A percentile compares a stretch with the other conserved stretches of the same genome.
These are phyloP conservation scores for Argyrosomus japonicus DNA, from an alignment of 2,113 vertebrate species.

Conservation along the genomic window DNA sequence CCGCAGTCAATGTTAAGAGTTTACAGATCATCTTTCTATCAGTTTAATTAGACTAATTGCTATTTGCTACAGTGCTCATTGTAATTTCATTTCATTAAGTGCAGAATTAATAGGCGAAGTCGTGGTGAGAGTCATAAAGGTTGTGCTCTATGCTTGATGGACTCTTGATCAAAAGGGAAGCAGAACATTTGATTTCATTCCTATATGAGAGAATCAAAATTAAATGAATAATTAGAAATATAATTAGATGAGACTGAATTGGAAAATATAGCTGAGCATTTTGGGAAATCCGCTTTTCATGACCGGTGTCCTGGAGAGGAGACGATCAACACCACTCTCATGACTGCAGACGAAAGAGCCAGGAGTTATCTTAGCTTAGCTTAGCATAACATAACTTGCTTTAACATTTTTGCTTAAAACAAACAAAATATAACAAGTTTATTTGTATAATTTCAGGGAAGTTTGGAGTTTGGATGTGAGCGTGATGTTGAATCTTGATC, in stretches of 20 bases:
- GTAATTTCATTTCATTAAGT: conserved; percentile 60
- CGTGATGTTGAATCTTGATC: too few relatives aligned
- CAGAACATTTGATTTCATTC: background rate
- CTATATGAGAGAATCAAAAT: background rate
- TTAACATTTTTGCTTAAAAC: too few relatives aligned
- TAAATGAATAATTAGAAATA: background rate
- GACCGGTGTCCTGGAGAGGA: too few relatives aligned
- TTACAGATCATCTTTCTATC: conserved; percentile 52
- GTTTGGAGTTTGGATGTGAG: too few relatives aligned
- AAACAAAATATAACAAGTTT: too few relatives aligned
- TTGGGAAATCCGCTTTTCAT: background rate
- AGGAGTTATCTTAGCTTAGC: background rate
- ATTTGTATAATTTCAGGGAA: too few relatives aligned
- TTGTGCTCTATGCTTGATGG: background rate
- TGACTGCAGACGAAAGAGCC: too few relatives aligned
- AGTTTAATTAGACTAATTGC: conserved; percentile 60
- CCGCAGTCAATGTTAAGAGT: conserved; percentile 44
- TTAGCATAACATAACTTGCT: background rate
- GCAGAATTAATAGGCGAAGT: conserved; percentile 19
- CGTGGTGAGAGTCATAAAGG: conserved; percentile 5
- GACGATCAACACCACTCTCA: too few relatives aligned
- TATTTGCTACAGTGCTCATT: conserved; percentile 52
- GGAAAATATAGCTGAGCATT: background rate
- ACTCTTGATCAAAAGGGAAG: background rate
- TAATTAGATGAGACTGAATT: background rate